Conservation (phyloP, 30 jellyfish, hydroid and myxozoan genomes). For the Chironex yamaguchii region DNA sequence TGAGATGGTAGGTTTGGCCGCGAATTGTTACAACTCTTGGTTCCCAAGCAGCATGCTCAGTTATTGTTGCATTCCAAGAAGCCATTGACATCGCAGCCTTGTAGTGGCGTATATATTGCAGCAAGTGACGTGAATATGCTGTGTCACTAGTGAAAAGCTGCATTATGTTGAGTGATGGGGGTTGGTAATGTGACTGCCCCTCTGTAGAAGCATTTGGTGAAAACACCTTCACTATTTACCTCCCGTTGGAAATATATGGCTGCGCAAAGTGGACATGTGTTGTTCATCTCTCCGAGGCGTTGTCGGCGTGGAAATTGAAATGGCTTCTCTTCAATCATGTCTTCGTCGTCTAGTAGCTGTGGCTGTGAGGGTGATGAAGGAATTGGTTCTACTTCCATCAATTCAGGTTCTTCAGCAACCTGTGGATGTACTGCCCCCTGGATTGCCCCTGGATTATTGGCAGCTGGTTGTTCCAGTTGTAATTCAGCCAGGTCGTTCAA, state of each 20-base stretch:
- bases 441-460: not conserved
- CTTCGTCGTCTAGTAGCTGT: not conserved
- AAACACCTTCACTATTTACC: not conserved
- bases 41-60: conserved; percentile 31
- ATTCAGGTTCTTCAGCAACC: not conserved
- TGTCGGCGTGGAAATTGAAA: conserved; percentile 28
- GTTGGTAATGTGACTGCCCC: not conserved
- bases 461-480: not conserved
- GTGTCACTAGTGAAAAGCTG: not conserved
- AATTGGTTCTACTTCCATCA: conserved; percentile 2
- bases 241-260: not conserved
- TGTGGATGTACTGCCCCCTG: not conserved
- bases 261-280: conserved; percentile 19
- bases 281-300: conserved; percentile 9
- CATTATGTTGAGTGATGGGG: not conserved
- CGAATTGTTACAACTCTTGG: conserved; percentile 32
- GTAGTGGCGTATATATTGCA: conserved; percentile 17
- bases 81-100: conserved; percentile 60
- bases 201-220: not conserved
- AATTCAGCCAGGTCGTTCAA: not conserved
- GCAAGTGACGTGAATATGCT: conserved; percentile 6
- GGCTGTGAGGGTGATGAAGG: no score
- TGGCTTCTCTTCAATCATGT: conserved; percentile 4
- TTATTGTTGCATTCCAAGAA: conserved; percentile 54
- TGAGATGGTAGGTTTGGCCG: conserved; percentile 64